phyloP scores from a whole-genome alignment of 2,113 vertebrate species.

The Scalopus aquaticus region DNA sequence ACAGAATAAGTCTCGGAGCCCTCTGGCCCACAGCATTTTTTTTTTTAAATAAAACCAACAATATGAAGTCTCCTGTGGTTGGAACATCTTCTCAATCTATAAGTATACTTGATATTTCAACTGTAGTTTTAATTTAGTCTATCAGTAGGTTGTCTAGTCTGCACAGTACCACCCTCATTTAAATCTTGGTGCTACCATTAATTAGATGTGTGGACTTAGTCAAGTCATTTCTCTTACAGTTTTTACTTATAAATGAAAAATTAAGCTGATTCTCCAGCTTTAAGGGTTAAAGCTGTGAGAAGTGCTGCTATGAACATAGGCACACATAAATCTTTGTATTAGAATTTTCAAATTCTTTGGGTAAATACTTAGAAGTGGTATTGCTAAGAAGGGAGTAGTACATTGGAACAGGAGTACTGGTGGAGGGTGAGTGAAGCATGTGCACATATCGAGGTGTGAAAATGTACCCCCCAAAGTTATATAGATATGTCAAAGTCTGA shows the following conservation, averaged over 20 bases:
- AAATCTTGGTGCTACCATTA: not conserved
- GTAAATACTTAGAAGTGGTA: too few relatives aligned
- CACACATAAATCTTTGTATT: too few relatives aligned
- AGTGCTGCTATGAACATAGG: too few relatives aligned
- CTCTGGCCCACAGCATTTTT: constrained; percentile 50
- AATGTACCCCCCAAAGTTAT: too few relatives aligned
- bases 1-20: constrained; percentile 56
- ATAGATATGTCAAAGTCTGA: too few relatives aligned
- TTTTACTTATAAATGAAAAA: constrained; percentile 9
- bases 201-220: not conserved
- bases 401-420: too few relatives aligned
- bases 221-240: constrained; percentile 28
- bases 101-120: constrained; percentile 40
- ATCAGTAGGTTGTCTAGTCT: not conserved
- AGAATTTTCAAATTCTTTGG: too few relatives aligned
- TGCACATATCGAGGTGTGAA: too few relatives aligned
- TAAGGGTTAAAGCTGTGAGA: not conserved
- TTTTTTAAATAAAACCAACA: constrained; percentile 55
- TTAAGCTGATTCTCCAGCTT: not conserved
- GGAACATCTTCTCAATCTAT: not conserved
- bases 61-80: constrained; percentile 26
- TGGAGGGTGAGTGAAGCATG: too few relatives aligned
- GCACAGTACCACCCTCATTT: not conserved
- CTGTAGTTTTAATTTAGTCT: constrained; percentile 34
- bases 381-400: too few relatives aligned